Base-by-base conservation (phyloP, 2,113 vertebrate genomes). In the Oryzias woworae region DNA sequence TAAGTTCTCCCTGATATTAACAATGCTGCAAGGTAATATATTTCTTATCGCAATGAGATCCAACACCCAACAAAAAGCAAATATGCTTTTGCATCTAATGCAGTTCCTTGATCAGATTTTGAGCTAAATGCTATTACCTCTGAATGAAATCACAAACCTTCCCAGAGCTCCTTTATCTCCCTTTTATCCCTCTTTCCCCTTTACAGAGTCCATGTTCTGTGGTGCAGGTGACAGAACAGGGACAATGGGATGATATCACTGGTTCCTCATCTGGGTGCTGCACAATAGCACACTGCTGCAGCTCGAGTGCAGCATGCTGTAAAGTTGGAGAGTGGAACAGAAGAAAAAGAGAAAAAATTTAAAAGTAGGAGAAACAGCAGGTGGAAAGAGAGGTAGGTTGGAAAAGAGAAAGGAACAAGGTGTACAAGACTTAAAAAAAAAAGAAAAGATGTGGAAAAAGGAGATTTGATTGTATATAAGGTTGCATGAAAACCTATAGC, bases 221-320 rank as follows among this genome's bases (percentile, higher is more conserved):
- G 78, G 62, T 87, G 80, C 88, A 84, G 81, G 85, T 75, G 86
- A 88, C 85, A 80, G 85, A 83, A 23, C 83, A 74, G 75, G 61
- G 71, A 89, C 83, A 87, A 85, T 68, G 56, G 80, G 84, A 84
- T 85, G 85, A 79, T 86, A 87, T 82, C 83, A 77, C 26, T 47
- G 73, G 47, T 71, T 69, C 72, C 63, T 56, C 66, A 78, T 80
- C 83, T 69, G 73, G 53, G 62, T 58, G 71, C 50, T 44, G 73
- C 78, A 81, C 72, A 78, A 73, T 55, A 83, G 73, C 72, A 71
- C 43, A 57, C 62, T 45, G 67, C 77, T 69, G 72, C 66, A 76
- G 66, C 76, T 76, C 72, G 17, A 78, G 73, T 62, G 74, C 69
- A 62, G 82, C 68, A 80, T 53, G 68, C 51, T 82, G 80, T 65